Evolutionary conservation across 2,888 invertebrate genomes (phyloP).

Genomic region (Cotesia congregata): DNA sequence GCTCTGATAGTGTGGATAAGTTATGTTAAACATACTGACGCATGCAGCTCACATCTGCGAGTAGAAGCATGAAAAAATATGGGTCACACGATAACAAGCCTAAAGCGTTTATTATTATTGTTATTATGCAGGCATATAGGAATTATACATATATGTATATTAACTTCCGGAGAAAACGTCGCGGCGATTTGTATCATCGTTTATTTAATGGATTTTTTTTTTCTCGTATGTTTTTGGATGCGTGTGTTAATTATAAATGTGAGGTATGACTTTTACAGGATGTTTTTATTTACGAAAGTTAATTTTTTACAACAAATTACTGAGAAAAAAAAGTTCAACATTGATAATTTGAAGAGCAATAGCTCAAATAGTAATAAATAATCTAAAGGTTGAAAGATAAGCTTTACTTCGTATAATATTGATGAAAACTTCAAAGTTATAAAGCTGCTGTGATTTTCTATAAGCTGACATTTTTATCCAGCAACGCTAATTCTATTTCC

Average conservation of each 20-base stretch:
- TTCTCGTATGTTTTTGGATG: not conserved
- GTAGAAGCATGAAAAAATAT: constrained; percentile 5
- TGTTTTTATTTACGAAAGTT: too few relatives aligned
- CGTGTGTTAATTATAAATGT: not conserved
- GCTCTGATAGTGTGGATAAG: not conserved
- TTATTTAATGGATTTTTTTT: not conserved
- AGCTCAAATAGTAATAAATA: too few relatives aligned
- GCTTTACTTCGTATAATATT: too few relatives aligned
- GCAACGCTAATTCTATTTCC: too few relatives aligned
- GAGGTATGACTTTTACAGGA: not conserved
- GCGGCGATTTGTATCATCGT: not conserved
- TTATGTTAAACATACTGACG: not conserved
- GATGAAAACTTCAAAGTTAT: too few relatives aligned
- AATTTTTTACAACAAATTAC: too few relatives aligned
- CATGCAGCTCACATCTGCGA: not conserved
- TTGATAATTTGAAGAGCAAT: too few relatives aligned
- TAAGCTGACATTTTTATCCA: too few relatives aligned
- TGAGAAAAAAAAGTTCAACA: too few relatives aligned
- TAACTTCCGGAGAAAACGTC: constrained; percentile 10
- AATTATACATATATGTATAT: not conserved
- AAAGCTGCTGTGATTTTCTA: too few relatives aligned
- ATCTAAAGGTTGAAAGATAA: too few relatives aligned
- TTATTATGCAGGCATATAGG: constrained; percentile 1
- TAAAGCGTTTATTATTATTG: not conserved
- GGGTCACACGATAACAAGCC: not conserved